Base-by-base conservation (phyloP, 2,113 vertebrate species). In the Siniperca chuatsi region DNA sequence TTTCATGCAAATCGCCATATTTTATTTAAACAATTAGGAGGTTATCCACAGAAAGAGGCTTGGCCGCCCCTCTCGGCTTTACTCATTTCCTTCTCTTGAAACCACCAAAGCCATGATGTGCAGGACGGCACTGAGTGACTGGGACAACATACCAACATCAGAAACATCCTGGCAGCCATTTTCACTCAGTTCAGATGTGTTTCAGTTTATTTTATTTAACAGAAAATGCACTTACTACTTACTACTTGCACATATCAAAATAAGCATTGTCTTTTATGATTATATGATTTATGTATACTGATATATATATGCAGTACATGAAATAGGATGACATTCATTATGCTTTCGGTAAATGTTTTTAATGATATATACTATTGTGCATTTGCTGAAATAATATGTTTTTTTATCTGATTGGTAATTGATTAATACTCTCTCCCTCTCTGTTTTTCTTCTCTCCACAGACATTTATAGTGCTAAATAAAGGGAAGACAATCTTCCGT, bases 381-480 rank as follows among this genome's bases (percentile, higher is more conserved):
- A 50, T 74, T 23, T 58, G 4, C 40, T 52, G 29, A 58, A 42
- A 29, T 61, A 48, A 21, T 52, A 21, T 64, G 42, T 84, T 25
- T 29, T 46, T 71, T 73, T 46, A 44, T 79, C 12, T 77, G 72
- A 78, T 52, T 73, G 8, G 65, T 75, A 7, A 83, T 29, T 67
- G 42, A 89, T 75, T 66, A 8, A 37, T 9, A 64, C 37, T 75
- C 21, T 70, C 62, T 73, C 29, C 82, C 29, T 85, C 40, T 85
- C 25, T 69, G 25, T 72, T 40, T 77, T 84, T 87, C 94, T 89
- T 97, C 90, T 97, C 93, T 95, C 95, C 93, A 81, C 98, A 99
- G 98, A 99, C 98, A 95, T 99, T 99, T 98, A 99, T 99, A 98
- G 98, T 99, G 96, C 95, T 99, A 97, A 99, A 99, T 97, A 98